Conservation (phyloP, 2,797 vertebrate genomes). For the Adelosebastes latens region DNA sequence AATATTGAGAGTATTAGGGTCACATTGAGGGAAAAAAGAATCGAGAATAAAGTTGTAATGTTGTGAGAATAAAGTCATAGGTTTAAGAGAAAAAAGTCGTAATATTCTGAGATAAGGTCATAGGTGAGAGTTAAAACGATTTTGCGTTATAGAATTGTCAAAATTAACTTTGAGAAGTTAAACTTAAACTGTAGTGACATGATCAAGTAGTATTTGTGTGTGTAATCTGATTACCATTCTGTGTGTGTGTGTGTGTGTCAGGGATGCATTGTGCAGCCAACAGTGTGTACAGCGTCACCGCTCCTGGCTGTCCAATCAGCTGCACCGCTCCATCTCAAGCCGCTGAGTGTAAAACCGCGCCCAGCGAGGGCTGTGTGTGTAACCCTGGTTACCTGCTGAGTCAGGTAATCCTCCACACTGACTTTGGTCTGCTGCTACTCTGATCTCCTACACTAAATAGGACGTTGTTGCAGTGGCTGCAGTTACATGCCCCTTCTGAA, state of each 20-base stretch:
- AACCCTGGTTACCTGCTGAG: slow-evolving; percentile 15
- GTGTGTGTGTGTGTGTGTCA: slow-evolving; percentile 6
- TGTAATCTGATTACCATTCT: background rate
- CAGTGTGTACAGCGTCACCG: slow-evolving; percentile 19
- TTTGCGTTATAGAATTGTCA: no score
- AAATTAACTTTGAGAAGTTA: no score
- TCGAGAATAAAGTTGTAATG: no score
- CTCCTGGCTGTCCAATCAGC: slow-evolving; percentile 26
- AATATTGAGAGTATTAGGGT: no score
- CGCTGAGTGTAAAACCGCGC: background rate
- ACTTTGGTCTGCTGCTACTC: background rate
- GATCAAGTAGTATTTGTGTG: background rate
- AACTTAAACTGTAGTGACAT: background rate
- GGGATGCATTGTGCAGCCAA: slow-evolving; percentile 26
- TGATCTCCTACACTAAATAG: background rate
- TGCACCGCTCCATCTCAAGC: background rate
- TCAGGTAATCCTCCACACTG: slow-evolving; percentile 14
- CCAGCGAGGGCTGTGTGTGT: slow-evolving; percentile 42
- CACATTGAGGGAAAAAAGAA: no score
- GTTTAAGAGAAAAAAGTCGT: no score
- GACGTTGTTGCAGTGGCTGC: no score
- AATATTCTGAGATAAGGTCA: no score
- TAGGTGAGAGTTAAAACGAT: no score
- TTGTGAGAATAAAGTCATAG: no score
- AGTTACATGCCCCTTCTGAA: no score